phyloP scores from a whole-genome alignment of 2,888 invertebrate genomes.

The Hydroisotoma schaefferi region DNA sequence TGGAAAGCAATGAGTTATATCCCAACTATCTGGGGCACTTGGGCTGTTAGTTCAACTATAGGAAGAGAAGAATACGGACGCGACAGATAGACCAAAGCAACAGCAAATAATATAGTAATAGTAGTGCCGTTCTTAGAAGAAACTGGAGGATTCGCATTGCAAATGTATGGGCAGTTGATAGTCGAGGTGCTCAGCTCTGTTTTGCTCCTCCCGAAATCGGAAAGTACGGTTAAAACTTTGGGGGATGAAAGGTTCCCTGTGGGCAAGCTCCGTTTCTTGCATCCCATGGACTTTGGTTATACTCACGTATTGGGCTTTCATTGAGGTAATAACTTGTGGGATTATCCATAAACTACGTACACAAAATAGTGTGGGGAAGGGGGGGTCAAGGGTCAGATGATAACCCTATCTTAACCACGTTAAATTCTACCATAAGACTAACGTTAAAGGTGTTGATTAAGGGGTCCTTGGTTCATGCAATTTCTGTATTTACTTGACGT shows the following conservation, averaged over 20 bases:
- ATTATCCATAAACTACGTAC: neutral
- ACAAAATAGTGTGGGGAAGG: too few species aligned
- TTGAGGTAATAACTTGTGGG: neutral
- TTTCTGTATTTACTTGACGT: too few species aligned
- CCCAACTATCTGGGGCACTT: too few species aligned
- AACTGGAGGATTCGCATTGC: neutral
- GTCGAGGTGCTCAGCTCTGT: neutral
- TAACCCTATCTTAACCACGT: neutral
- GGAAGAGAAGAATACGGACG: neutral
- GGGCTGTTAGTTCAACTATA: too few species aligned
- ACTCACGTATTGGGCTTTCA: constrained; percentile 4
- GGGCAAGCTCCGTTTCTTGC: neutral
- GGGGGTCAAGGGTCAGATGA: too few species aligned
- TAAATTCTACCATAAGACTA: neutral
- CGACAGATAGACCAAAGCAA: too few species aligned
- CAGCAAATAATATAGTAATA: too few species aligned
- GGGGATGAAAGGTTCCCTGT: neutral
- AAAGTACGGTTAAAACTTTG: constrained; percentile 2
- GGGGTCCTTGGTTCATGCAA: too few species aligned
- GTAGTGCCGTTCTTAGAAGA: too few species aligned
- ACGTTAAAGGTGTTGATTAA: neutral
- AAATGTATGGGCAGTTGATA: neutral
- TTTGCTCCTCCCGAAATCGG: neutral
- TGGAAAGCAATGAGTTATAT: too few species aligned
- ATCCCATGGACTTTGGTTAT: constrained; percentile 3